Conservation (phyloP, 2,797 vertebrate genomes). For the Bradypodion ventrale region DNA sequence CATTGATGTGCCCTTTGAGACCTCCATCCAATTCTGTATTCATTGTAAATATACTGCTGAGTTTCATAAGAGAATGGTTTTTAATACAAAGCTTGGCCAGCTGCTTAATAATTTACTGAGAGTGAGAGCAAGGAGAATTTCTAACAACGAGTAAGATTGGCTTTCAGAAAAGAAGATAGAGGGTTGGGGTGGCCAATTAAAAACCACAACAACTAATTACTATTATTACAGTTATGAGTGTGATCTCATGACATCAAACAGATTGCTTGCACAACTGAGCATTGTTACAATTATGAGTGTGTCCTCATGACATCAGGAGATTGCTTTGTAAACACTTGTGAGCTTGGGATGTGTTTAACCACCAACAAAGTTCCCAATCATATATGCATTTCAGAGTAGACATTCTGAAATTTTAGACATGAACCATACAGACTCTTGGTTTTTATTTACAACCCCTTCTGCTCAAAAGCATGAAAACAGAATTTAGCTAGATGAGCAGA, state of each 20-base stretch:
- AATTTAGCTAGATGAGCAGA: constrained; percentile 31
- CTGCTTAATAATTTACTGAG: constrained; percentile 80
- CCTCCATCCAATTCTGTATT: constrained; percentile 69
- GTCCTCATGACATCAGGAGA: constrained; percentile 58
- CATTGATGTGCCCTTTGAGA: constrained; percentile 69
- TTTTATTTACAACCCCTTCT: constrained; percentile 1
- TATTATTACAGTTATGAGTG: constrained; percentile 65
- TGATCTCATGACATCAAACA: constrained; percentile 54
- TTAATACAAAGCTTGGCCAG: constrained; percentile 80
- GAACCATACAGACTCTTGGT: too few relatives aligned
- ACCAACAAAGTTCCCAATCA: constrained; percentile 49
- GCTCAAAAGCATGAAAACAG: constrained; percentile 29
- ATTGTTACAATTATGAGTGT: constrained; percentile 66
- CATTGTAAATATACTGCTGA: constrained; percentile 72
- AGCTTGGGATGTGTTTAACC: constrained; percentile 34
- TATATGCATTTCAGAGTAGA: constrained; percentile 34
- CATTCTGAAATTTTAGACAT: not conserved
- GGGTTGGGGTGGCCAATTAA: constrained; percentile 36
- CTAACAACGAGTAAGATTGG: constrained; percentile 75
- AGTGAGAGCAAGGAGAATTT: constrained; percentile 75
- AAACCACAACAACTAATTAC: not conserved
- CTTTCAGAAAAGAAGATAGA: constrained; percentile 75
- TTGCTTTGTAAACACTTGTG: constrained; percentile 59
- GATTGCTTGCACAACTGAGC: not conserved
- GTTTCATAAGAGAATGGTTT: constrained; percentile 72